Evolutionary conservation across 2,113 vertebrate genomes (phyloP), one percentile per base, ranked within the genome.

Genomic region (Apteryx owenii): DNA sequence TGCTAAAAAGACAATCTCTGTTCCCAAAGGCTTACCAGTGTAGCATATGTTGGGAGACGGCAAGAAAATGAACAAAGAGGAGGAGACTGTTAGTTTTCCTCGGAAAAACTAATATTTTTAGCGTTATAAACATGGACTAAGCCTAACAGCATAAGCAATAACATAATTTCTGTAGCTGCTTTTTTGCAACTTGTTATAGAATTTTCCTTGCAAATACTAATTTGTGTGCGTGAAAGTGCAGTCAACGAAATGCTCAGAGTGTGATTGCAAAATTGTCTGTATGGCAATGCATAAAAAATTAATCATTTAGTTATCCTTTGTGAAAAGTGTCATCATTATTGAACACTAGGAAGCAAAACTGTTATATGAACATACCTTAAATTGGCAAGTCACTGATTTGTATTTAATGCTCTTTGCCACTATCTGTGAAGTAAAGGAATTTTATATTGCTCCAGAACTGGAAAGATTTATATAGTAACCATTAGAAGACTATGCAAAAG

Each of bases 381-480:
- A 96, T 92, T 71, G 85, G 75, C 85, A 98, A 87, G 85, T 56
- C 86, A 93, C 40, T 96, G 89, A 88, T 97, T 96, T 92, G 83
- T 93, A 69, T 95, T 96, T 95, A 97, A 91, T 81, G 73, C 66
- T 96, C 20, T 81, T 96, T 89, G 26, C 44, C 65, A 68, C 36
- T 81, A 3, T 85, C 95, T 91, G 12, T 64, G 94, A 72, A 94
- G 82, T 93, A 53, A 81, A 88, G 29, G 53, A 72, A 46, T 71
- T 92, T 95, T 90, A n/a, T 33, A 76, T 50, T 44, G 82, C 75
- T 96, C 70, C 84, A 91, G 82, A 95, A 96, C 64, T 94, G 58
- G 85, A 83, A 94, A 70, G 79, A 75, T 96, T 97, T 96, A 73
- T 88, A 87, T 89, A 98, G 97, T 93, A 97, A 94, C 71, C 60